Base-by-base conservation (phyloP, 2,113 vertebrate genomes). In the Pan paniscus region DNA sequence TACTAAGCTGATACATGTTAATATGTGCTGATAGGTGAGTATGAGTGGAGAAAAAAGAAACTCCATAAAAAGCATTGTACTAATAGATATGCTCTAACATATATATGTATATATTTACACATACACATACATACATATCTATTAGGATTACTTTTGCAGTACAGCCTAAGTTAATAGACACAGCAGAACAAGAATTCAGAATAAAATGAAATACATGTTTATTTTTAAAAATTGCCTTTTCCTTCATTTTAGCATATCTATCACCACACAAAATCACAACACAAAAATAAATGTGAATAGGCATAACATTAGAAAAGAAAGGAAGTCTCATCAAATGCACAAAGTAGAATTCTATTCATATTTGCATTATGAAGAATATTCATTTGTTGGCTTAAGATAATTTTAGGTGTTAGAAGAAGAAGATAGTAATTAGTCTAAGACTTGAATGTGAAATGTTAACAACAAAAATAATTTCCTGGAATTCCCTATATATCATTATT, bases 1-100 rank as follows among this genome's bases (percentile, higher is more conserved):
- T 97, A 94, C 93, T 89, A 97, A 97, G 76, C 32, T 90, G 92
- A 96, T 90, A 79, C 40, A 40, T 79, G 92, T 84, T 84, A 89
- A 97, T 93, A 82, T 50, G 48, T 95, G 89, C 90, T 93, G 64
- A 76, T 98, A 89, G 82, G 67, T 81, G 0, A 14, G 75, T 57
- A 79, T 52, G 97, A 88, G 80, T 46, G 50, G 64, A 93, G n/a
- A 84, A 94, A 83, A 89, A 67, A 61, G 59, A 82, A 67, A 48
- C 23, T 97, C 88, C 55, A 4, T 5, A 0, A 96, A 93, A 61
- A 98, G 3, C 23, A 40, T 97, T 94, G 68, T 50, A 88, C 88
- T 96, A 73, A 61, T 40, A 46, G 27, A 50, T 38, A 18, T 8
- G 16, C 72, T 73, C 23, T 76, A 48, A 79, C 89, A 92, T 89